phyloP scores from a whole-genome alignment of 1,140 invertebrate genomes.

The Dreissena rostriformis region DNA sequence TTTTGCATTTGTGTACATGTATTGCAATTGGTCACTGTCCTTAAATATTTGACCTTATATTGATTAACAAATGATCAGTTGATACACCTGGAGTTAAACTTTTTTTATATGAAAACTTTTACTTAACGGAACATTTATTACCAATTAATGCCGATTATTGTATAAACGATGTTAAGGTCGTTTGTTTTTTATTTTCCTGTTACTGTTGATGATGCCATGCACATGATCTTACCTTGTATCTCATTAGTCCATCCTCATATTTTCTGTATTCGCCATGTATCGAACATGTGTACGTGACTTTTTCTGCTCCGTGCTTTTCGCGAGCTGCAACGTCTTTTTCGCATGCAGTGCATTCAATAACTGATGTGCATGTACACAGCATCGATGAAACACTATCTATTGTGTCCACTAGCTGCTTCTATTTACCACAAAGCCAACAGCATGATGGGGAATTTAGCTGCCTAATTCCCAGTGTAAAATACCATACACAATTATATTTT shows the following conservation, averaged over 20 bases:
- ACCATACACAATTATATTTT: conserved; percentile 24
- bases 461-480: conserved; percentile 84
- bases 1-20: too few species aligned
- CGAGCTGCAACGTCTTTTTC: conserved; percentile 8
- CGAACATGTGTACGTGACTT: conserved; percentile 7
- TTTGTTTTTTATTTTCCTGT: too few species aligned
- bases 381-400: neutral
- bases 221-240: conserved; percentile 24
- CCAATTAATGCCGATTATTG: too few species aligned
- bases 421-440: neutral
- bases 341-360: conserved; percentile 36
- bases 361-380: conserved; percentile 25
- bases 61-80: too few species aligned
- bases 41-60: too few species aligned
- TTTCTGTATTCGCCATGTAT: conserved; percentile 36
- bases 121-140: too few species aligned
- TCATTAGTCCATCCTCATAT: conserved; percentile 47
- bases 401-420: neutral
- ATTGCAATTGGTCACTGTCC: too few species aligned
- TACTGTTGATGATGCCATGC: too few species aligned
- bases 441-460: neutral
- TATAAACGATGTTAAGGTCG: too few species aligned
- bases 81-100: too few species aligned
- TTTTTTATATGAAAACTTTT: too few species aligned
- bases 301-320: neutral